Evolutionary conservation across 2,888 invertebrate species (phyloP), one percentile per base, ranked within the genome.

Genomic region (Matsumyia berberina): DNA sequence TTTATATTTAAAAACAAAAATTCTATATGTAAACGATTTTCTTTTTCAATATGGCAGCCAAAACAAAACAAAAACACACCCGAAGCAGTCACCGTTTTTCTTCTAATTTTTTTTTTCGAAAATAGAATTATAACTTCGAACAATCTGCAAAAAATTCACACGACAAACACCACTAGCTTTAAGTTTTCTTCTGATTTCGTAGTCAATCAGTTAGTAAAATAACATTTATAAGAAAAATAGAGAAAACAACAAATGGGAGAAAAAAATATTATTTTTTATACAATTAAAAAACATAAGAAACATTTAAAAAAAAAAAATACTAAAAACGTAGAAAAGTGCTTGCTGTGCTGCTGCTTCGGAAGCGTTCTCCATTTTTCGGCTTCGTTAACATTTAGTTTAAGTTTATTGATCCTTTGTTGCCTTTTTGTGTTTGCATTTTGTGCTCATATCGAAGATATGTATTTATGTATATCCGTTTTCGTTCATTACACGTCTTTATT

Each of bases 151-250:
- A 24, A n/a, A 24, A 76, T 66, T 76, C 57, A 76, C 70, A 76
- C 76, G 69, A 58, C 4, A 24, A 70, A 70, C 69, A 70, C 64
- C 57, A 70, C 70, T 70, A 81, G 81, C 81, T 81, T 81, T 81
- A 81, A 76, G 64, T 82, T 82, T 77, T 82, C 72, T 77, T 82
- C 82, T 82, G 82, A 77, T 82, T 77, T 77, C 46, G 33, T 72
- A 77, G 82, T 72, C 77, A 77, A 82, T 77, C 82, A 77, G 77
- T 76, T 76, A 70, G 81, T 70, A 72, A 82, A 82, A 77, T 72
- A 66, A 35, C 39, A 74, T 72, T 72, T 42, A 51, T 79, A 67
- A 67, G 53, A 58, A 58, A 58, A 57, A 24, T 64, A 57, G 31
- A 72, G 29, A 24, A 44, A 44, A 62, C 11, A 44, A 8, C 44